These are phyloP conservation scores for Manis javanica DNA, from an alignment of 2,797 vertebrate species.

Conservation along the genomic window DNA sequence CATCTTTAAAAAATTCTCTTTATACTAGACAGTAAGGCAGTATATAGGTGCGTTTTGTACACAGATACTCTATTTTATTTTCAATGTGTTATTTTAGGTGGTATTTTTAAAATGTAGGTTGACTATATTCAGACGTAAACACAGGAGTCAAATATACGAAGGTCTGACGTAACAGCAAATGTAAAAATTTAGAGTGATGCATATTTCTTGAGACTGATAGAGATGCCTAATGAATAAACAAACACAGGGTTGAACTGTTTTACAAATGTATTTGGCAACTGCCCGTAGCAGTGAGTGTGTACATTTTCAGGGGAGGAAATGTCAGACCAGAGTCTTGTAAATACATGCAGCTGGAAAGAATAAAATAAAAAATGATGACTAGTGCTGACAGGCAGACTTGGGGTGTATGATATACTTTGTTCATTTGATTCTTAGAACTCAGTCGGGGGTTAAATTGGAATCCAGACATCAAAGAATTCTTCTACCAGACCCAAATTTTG, in stretches of 20 bases:
- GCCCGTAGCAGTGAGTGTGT: slow-evolving; percentile 81
- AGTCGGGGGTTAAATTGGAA: slow-evolving; percentile 99
- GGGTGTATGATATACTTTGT: slow-evolving; percentile 95
- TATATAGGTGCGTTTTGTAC: neutral
- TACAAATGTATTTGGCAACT: slow-evolving; percentile 82
- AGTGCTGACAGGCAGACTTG: slow-evolving; percentile 94
- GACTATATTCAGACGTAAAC: slow-evolving; percentile 49
- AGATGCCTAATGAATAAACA: slow-evolving; percentile 85
- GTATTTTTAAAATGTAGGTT: slow-evolving; percentile 47
- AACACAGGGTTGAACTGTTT: slow-evolving; percentile 80
- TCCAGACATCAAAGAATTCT: slow-evolving; percentile 99
- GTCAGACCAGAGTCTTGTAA: slow-evolving; percentile 92
- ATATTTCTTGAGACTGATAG: slow-evolving; percentile 84
- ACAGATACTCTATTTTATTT: slow-evolving; percentile 37
- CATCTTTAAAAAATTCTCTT: slow-evolving; percentile 20
- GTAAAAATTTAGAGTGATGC: slow-evolving; percentile 75
- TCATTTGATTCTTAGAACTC: slow-evolving; percentile 99
- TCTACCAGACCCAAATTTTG: slow-evolving; percentile 91
- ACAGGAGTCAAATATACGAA: slow-evolving; percentile 59
- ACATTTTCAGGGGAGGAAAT: slow-evolving; percentile 88
- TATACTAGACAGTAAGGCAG: neutral
- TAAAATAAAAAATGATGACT: slow-evolving; percentile 92
- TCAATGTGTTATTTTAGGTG: slow-evolving; percentile 37
- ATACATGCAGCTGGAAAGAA: slow-evolving; percentile 93
- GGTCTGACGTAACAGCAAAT: slow-evolving; percentile 68